phyloP scores from a whole-genome alignment of 2,888 invertebrate genomes.

The Hyposoter didymator region DNA sequence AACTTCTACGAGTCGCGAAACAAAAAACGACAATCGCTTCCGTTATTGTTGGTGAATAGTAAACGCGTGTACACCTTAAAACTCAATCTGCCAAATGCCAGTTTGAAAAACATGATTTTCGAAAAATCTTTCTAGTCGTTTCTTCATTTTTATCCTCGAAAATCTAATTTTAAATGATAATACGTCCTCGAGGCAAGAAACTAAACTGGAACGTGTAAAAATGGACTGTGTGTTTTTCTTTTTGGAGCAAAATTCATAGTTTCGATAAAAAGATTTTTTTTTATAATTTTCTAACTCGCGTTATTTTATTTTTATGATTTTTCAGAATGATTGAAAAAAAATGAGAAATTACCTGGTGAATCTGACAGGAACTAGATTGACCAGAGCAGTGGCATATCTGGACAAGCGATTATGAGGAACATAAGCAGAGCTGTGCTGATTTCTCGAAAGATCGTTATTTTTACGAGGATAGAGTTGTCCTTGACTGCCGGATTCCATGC shows the following conservation, averaged over 20 bases:
- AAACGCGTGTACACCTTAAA: too few species aligned
- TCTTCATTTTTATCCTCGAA: too few species aligned
- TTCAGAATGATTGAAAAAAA: not conserved
- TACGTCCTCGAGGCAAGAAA: too few species aligned
- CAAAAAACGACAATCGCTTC: too few species aligned
- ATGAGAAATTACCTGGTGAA: slow-evolving; percentile 72
- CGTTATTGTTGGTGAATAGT: too few species aligned
- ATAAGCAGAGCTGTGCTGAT: slow-evolving; percentile 75
- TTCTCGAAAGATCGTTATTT: slow-evolving; percentile 55
- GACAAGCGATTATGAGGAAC: slow-evolving; percentile 78
- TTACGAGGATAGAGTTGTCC: slow-evolving; percentile 65
- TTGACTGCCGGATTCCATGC: slow-evolving; percentile 67
- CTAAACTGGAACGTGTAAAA: not conserved
- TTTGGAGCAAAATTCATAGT: not conserved
- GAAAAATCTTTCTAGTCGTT: too few species aligned
- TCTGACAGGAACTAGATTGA: slow-evolving; percentile 77
- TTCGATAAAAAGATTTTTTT: not conserved
- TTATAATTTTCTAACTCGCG: not conserved
- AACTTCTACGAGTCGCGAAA: too few species aligned
- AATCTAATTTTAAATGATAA: too few species aligned
- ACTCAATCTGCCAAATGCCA: too few species aligned
- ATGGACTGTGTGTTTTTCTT: not conserved
- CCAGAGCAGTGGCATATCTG: slow-evolving; percentile 77
- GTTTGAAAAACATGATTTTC: too few species aligned
- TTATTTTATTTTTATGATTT: not conserved